Base-by-base conservation (phyloP, 2,113 vertebrate genomes). In the Apteryx mantelli region DNA sequence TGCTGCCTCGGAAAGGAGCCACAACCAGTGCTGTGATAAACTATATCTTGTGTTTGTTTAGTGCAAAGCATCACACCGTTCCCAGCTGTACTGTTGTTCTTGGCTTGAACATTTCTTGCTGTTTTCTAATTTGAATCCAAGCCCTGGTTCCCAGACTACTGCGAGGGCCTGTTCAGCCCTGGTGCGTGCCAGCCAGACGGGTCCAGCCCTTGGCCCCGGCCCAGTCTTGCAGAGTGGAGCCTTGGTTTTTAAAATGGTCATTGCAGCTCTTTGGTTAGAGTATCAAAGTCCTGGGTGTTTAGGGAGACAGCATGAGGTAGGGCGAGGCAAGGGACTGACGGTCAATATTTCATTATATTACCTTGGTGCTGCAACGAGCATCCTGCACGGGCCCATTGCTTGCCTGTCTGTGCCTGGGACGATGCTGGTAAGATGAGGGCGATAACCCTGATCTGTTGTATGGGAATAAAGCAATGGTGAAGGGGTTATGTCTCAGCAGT, bases 71-170 rank as follows among this genome's bases (percentile, higher is more conserved):
- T 17, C 44, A 2, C 68, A 38, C 82, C 4, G 0, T 55, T 95
- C 91, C 93, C 87, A 93, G 85, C 75, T 75, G 50, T 4, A 14
- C 13, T 95, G 94, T 93, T 97, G 91, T 28, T 96, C 65, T 96
- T 97, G 97, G 95, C 97, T 78, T n/a, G 18, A 8, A 44, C 26
- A 13, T 32, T 75, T 25, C 79, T 71, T 26, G 46, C 79, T 63
- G 52, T 86, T 94, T 46, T 90, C 68, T 69, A 11, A 2, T 58
- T 58, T 26, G 79, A 95, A 21, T 32, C 46, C 76, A 77, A 88
- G 46, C 55, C 60, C 55, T 70, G 70, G 34, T 38, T 93, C 65
- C 61, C 3, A 28, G 68, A 32, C 1, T 34, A 0, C n/a, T n/a
- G 68, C 36, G 40, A 8, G 0, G 2, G 12, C 30, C 19, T 91